Evolutionary conservation across 53 echinoderm and acorn worm species (phyloP), one percentile per base, ranked within the genome.

Genomic region (Crossaster papposus): DNA sequence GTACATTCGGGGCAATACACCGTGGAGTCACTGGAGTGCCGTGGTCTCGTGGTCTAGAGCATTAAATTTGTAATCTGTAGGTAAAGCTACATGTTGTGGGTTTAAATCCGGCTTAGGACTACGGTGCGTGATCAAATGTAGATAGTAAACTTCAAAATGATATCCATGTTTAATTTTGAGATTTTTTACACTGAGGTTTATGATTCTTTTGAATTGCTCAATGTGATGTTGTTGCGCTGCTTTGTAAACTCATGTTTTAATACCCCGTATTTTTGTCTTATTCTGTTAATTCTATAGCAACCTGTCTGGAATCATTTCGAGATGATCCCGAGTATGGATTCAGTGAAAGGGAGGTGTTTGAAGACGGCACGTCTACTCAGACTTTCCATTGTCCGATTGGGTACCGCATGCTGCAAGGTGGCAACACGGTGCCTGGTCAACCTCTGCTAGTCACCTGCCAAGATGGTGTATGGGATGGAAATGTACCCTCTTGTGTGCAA

Each of bases 351-450:
- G 33, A 17, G 10, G 20, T 80, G 55, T 30, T 80, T 2, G 18
- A 24, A 54, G 58, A 80, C 14, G 34, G 58, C 15, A 54, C 58
- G 0, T 58, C 80, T 2, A 31, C 36, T 23, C 54, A 80, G 58
- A 58, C 30, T 17, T 80, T 80, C 58, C 14, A 80, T 10, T 80
- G 80, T 22, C 24, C 23, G 5, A 28, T 80, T 1, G 80, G 80
- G n/a, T 80, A 80, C 58, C 80, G 58, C 51, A 80, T 80, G 80
- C 18, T 55, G 14, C 58, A 58, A 14, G 58, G 13, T 6, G 80
- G 55, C 18, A 33, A 54, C 30, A 20, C 29, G 30, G 80, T 80
- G 30, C 32, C 55, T 20, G 28, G 4, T 4, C 5, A n/a, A 34
- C 18, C 12, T 18, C 58, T 80, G 14, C 15, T 55, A 3, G 2